Conservation (phyloP, 2,888 invertebrate genomes). For the Stenurella melanura region DNA sequence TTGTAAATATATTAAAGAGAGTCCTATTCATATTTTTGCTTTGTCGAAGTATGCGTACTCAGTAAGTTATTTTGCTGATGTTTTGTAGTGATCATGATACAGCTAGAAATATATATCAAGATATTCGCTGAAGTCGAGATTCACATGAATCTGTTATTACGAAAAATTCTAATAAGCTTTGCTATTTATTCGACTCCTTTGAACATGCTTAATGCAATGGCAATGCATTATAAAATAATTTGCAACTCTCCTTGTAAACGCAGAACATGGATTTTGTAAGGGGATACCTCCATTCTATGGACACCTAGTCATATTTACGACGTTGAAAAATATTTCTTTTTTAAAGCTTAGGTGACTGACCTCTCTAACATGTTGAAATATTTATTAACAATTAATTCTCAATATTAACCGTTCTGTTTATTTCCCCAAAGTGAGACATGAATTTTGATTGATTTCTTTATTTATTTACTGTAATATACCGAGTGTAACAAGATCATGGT, state of each 20-base stretch:
- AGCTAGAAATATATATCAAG: constrained; percentile 25
- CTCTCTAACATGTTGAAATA: neutral
- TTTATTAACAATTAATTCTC: too few species aligned
- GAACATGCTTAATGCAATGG: constrained; percentile 28
- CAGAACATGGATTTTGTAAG: constrained; percentile 24
- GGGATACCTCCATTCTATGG: constrained; percentile 19
- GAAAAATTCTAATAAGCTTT: constrained; percentile 33
- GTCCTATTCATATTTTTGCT: constrained; percentile 34
- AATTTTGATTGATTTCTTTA: too few species aligned
- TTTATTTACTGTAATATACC: too few species aligned
- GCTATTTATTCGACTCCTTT: constrained; percentile 27
- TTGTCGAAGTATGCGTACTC: constrained; percentile 29
- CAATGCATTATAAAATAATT: constrained; percentile 16
- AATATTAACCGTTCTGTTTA: too few species aligned
- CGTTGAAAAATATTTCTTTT: neutral
- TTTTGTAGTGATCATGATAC: constrained; percentile 21
- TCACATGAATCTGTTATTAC: constrained; percentile 9
- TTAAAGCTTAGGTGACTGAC: neutral
- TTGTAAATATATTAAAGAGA: constrained; percentile 36
- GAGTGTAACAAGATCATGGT: too few species aligned
- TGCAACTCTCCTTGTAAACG: constrained; percentile 7
- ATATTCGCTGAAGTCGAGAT: constrained; percentile 24
- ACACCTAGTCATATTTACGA: constrained; percentile 28
- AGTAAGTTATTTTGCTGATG: constrained; percentile 26
- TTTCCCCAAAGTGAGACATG: too few species aligned